Base-by-base conservation (phyloP, 2,888 invertebrate genomes). In the Acheta domesticus region DNA sequence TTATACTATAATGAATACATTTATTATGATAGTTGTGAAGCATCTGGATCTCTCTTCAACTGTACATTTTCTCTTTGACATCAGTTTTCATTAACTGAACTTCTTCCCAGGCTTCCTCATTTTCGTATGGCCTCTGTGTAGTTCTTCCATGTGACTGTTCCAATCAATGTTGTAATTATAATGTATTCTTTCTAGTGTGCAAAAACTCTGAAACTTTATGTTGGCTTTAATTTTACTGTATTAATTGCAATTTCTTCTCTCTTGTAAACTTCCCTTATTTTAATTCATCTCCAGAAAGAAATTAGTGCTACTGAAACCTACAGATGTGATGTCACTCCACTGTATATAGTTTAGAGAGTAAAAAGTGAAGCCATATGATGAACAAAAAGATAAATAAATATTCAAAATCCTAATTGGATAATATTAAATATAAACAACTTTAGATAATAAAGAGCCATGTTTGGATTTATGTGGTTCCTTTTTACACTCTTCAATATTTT, bases 31-130 rank as follows among this genome's bases (percentile, higher is more conserved):
- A 36, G 62, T 62, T 19, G n/a, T 19, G 62, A 62, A 62, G 62
- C 62, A 62, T n/a, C 62, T 62, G 62, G n/a, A 62, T 62, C n/a
- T 62, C 62, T 62, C 16, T 62, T 62, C n/a, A 62, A 62, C n/a
- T 62, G 62, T 62, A n/a, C n/a, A 62, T 62, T 62, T n/a, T 62
- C 16, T 62, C 62, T 62, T 62, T 62, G 62, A 62, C 62, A 62
- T n/a, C 62, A 62, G 62, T 62, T 62, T n/a, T 62, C 62, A 62
- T 62, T 62, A 62, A n/a, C 62, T 62, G 62, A 62, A 19, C 62
- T 62, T 62, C 62, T 62, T 62, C 62, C 62, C 62, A 62, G 62
- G 62, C 62, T 62, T 62, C 62, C 62, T 62, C 62, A 62, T 62
- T 62, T 62, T 62, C 62, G 62, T 62, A 62, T 62, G 62, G 62